Evolutionary conservation across 2,888 invertebrate species (phyloP), one percentile per base, ranked within the genome.

Genomic region (Blastobasis adustella): DNA sequence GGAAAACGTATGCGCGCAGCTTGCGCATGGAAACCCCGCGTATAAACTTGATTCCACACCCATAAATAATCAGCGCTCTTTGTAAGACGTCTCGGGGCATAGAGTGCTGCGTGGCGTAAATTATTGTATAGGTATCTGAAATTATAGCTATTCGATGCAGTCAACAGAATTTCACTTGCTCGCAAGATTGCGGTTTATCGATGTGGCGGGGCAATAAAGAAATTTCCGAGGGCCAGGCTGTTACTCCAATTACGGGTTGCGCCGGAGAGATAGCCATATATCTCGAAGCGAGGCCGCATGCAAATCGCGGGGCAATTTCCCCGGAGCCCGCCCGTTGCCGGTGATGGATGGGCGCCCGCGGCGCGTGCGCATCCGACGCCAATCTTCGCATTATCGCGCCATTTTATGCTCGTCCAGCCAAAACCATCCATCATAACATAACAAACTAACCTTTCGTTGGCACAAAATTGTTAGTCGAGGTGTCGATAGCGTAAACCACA

Each of bases 241-340:
- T 23, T 23, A 23, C 23, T 23, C 23, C 23, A 23, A 23, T 23
- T 23, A 23, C 23, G 23, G 23, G 23, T 23, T 23, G 23, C 23
- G 23, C 23, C 23, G 23, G 3, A 3, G 23, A 23, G 23, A 23
- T 23, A 23, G 23, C 23, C 23, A 23, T 45, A 66, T 61, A 67
- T 67, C 64, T 67, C 61, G 59, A 62, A 59, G 63, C 60, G 60
- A 60, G 64, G 63, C 64, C 67, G 57, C 63, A 69, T 67, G 74
- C 67, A 73, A 74, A 76, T 71, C 66, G 67, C 62, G 57, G 55
- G 59, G 66, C 61, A 70, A 73, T 76, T 74, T 77, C 65, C 74
- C 66, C 68, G 71, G 71, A 73, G 66, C 56, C 61, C 65, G 61
- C 64, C 68, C 64, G 68, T 62, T 54, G 47, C 49, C 55, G 60